Evolutionary conservation across 2,888 invertebrate genomes (phyloP), one percentile per base, ranked within the genome.

Genomic region (Epinotia nisella): DNA sequence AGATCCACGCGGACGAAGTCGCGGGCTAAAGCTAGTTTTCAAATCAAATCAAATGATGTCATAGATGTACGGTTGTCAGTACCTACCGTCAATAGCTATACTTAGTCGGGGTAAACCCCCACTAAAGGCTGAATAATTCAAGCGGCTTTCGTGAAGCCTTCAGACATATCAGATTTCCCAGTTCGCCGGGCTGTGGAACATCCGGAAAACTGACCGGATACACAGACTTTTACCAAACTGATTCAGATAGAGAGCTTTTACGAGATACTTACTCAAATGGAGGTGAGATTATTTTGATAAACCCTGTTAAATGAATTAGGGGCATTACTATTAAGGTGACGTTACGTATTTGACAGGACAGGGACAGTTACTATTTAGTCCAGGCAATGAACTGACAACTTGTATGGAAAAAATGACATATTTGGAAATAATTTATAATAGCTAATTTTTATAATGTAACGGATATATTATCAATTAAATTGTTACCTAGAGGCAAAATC

Each of bases 71-170:
- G n/a, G 51, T 58, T 58, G 56, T 61, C 67, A 64, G 58, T 68
- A 64, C 59, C 66, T 68, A 64, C 59, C 66, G 19, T 51, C 68
- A 51, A 41, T 49, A 62, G 49, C 24, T 51, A 64, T 53, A 59
- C 67, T 68, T 39, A 24, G 59, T 73, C 56, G 29, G 29, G 58
- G 21, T 59, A 64, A 53, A n/a, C n/a, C n/a, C n/a, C n/a, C n/a
- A n/a, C n/a, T n/a, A n/a, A n/a, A 64, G 58, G 58, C 64, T 73
- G 64, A 68, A 73, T 73, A 69, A 73, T 73, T 73, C 62, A 73
- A 59, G 56, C 67, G 68, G 72, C 72, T 72, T 72, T 72, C 68
- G 68, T 62, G 68, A 72, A 72, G 68, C 68, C 68, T 72, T 62
- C 68, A 72, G 68, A 72, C 67, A 58, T 72, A 67, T 73, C 73